Evolutionary conservation across 2,113 vertebrate species (phyloP).

Genomic region (Arenaria interpres): DNA sequence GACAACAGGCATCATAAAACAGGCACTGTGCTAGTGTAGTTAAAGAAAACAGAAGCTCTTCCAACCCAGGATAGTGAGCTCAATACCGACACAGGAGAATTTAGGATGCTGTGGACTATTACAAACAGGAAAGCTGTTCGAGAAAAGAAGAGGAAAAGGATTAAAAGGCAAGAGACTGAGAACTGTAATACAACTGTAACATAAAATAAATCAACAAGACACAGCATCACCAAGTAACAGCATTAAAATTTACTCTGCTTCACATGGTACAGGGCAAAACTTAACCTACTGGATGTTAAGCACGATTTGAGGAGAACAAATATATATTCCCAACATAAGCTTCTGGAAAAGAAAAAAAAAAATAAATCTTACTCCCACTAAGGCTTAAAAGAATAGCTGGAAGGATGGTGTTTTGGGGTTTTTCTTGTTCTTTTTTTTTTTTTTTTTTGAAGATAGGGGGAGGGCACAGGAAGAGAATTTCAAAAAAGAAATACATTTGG

Average conservation of each 20-base stretch:
- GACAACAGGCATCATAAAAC: neutral
- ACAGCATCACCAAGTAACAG: neutral
- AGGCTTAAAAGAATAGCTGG: neutral
- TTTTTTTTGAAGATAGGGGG: neutral
- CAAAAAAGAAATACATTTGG: neutral
- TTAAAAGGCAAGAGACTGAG: neutral
- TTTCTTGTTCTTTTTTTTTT: neutral
- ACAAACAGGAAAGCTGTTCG: neutral
- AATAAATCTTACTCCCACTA: neutral
- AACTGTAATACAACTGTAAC: neutral
- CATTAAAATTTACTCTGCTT: neutral
- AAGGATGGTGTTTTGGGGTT: neutral
- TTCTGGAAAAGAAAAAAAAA: neutral
- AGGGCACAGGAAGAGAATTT: neutral
- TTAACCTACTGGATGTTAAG: neutral
- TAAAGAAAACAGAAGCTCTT: conserved; percentile 1
- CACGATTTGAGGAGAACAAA: neutral
- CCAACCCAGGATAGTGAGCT: neutral
- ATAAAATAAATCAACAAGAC: neutral
- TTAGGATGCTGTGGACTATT: neutral
- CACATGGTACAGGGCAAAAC: neutral
- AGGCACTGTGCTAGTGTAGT: neutral
- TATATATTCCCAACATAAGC: neutral
- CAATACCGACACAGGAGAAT: neutral
- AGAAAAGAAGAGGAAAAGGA: neutral